phyloP scores from a whole-genome alignment of 1,140 invertebrate genomes.

The Drosophila tani region DNA sequence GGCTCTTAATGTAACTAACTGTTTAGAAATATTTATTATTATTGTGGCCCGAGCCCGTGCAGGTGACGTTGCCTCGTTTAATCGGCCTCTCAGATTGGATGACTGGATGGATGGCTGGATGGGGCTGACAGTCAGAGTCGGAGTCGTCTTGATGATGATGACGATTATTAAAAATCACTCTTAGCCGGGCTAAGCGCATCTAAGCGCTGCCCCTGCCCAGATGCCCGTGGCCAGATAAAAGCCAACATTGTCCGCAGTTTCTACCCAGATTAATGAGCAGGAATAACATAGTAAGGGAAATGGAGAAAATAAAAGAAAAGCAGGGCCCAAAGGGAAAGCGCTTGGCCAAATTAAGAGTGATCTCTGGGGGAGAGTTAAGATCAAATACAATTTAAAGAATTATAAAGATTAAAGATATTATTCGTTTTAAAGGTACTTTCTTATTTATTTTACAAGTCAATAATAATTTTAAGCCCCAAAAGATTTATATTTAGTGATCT shows the following conservation, averaged over 20 bases:
- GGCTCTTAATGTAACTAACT: conserved; percentile 83
- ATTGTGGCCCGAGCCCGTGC: conserved; percentile 28
- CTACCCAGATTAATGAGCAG: conserved; percentile 38
- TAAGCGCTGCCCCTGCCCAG: conserved; percentile 60
- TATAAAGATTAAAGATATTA: too few species aligned
- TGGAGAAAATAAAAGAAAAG: background rate
- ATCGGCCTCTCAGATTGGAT: conserved; percentile 45
- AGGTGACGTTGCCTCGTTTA: conserved; percentile 74
- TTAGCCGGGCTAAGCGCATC: conserved; percentile 75
- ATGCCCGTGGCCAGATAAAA: conserved; percentile 67
- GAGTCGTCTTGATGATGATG: conserved; percentile 55
- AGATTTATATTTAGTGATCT: too few species aligned
- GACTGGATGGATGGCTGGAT: conserved; percentile 8
- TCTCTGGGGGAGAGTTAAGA: too few species aligned
- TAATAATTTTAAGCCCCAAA: too few species aligned
- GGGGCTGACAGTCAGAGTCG: background rate
- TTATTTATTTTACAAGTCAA: too few species aligned
- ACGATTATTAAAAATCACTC: conserved; percentile 78
- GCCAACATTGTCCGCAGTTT: conserved; percentile 28
- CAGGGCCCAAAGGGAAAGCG: conserved; percentile 29
- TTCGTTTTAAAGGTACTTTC: too few species aligned
- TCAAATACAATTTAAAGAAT: too few species aligned
- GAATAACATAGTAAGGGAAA: background rate
- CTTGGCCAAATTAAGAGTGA: too few species aligned
- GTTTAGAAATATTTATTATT: conserved; percentile 81